Conservation (phyloP, 23 tunicate genomes). For the Trididemnum clinides region DNA sequence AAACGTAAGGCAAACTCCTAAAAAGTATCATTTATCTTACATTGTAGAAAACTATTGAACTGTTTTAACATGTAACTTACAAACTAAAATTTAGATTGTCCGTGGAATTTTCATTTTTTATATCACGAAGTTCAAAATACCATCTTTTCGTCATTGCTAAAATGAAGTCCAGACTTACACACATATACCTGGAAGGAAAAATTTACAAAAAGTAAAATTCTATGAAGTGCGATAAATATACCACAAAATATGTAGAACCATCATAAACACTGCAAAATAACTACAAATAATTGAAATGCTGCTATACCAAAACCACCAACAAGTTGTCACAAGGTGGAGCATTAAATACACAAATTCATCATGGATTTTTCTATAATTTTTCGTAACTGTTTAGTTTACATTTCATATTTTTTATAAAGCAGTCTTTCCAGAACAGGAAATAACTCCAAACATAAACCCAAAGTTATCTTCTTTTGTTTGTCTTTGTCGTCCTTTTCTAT, state of each 20-base stretch:
- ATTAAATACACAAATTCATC: no score
- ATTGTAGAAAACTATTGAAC: background rate
- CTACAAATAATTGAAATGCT: no score
- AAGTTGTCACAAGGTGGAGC: no score
- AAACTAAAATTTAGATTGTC: conserved; percentile 40
- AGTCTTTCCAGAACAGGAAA: conserved; percentile 64
- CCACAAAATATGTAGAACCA: background rate
- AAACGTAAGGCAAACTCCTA: conserved; percentile 76
- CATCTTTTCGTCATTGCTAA: conserved; percentile 68
- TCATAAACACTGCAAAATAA: no score
- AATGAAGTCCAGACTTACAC: conserved; percentile 64
- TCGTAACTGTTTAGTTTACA: no score
- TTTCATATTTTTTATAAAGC: conserved; percentile 65
- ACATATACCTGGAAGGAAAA: conserved; percentile 49
- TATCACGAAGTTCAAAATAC: conserved; percentile 70
- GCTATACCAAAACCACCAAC: no score
- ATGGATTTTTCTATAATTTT: no score
- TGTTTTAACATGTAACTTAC: conserved; percentile 2
- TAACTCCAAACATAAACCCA: conserved; percentile 77
- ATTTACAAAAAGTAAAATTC: background rate
- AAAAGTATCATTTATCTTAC: no score
- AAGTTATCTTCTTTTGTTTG: conserved; percentile 35
- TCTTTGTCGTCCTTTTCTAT: conserved; percentile 58
- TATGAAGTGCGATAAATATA: background rate
- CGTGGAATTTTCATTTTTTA: conserved; percentile 11